Conservation (phyloP, 2,888 invertebrate species). For the Bruchidius siliquastri region DNA sequence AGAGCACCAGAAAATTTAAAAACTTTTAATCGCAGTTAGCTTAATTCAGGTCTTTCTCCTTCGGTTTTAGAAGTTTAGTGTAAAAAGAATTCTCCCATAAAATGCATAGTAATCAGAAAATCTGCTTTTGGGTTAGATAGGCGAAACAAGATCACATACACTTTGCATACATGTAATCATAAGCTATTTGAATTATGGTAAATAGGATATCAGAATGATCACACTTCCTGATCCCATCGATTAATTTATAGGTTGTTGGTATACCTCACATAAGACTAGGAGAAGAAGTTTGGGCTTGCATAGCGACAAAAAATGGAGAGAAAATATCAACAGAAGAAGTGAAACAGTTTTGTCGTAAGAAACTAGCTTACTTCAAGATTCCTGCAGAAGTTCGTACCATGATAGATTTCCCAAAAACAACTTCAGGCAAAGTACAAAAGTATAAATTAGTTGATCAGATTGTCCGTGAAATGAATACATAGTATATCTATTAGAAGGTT, state of each 20-base stretch:
- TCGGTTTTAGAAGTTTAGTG: no score
- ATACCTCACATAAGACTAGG: slow-evolving; percentile 71
- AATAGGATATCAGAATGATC: neutral
- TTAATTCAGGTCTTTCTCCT: no score
- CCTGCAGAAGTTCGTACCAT: slow-evolving; percentile 67
- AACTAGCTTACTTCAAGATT: slow-evolving; percentile 76
- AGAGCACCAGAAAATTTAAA: no score
- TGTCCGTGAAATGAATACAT: slow-evolving; percentile 4
- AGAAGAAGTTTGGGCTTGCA: slow-evolving; percentile 70
- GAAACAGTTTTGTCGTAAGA: slow-evolving; percentile 58
- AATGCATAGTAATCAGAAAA: no score
- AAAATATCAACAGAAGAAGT: slow-evolving; percentile 57
- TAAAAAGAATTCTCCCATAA: no score
- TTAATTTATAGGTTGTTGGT: slow-evolving; percentile 58
- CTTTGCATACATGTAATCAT: no score
- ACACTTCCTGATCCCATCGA: no score
- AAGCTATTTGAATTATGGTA: neutral
- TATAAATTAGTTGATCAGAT: slow-evolving; percentile 47
- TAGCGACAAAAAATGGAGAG: slow-evolving; percentile 55
- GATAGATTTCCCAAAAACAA: slow-evolving; percentile 72
- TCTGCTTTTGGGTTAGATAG: no score
- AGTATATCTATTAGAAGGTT: no score
- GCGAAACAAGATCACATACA: no score
- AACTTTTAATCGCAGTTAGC: no score
- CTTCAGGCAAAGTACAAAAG: slow-evolving; percentile 82